Evolutionary conservation across 1,140 invertebrate species (phyloP), one percentile per base, ranked within the genome.

Genomic region (Diorhabda carinulata): DNA sequence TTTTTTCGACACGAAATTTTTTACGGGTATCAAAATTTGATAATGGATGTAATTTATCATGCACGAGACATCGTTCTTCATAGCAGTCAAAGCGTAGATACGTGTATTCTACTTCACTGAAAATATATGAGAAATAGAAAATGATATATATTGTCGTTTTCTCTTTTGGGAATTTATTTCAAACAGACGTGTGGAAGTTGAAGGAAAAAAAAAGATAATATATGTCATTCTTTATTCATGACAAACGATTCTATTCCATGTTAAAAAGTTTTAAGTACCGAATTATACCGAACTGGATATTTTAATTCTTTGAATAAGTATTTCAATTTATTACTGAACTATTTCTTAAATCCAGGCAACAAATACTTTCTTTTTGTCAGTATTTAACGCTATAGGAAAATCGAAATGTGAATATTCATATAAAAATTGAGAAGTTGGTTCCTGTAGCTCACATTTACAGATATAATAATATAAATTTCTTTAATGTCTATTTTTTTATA

Each of bases 121-220:
- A 52, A 52, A 52, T 52, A 52, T 52, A 52, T 52, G 47, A n/a
- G 47, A 52, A 52, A 52, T 52, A 52, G 47, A 52, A 52, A 52
- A 52, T 52, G 47, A 52, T 52, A 52, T 52, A 52, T 52, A 52
- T 52, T 52, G 47, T 52, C 47, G 47, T 52, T 52, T 52, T 52
- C 47, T 52, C 47, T 52, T 52, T 52, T 52, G 6, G 47, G n/a
- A 52, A 52, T 52, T 52, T 52, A 52, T 52, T 52, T 52, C 6
- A 52, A 52, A 52, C 47, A 52, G 47, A 52, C 47, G 47, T 52
- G 47, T 52, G 47, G 47, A 52, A 52, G 47, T 52, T 52, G 47
- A 52, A 25, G 47, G 47, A 52, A 52, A 52, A n/a, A 52, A 52
- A 52, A 52, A 52, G 47, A 52, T 52, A 52, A 52, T 52, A n/a